A percentile compares a stretch with the other conserved stretches of the same genome.
phyloP scores from a whole-genome alignment of 2,888 invertebrate species.

The Stenotaenia linearis region DNA sequence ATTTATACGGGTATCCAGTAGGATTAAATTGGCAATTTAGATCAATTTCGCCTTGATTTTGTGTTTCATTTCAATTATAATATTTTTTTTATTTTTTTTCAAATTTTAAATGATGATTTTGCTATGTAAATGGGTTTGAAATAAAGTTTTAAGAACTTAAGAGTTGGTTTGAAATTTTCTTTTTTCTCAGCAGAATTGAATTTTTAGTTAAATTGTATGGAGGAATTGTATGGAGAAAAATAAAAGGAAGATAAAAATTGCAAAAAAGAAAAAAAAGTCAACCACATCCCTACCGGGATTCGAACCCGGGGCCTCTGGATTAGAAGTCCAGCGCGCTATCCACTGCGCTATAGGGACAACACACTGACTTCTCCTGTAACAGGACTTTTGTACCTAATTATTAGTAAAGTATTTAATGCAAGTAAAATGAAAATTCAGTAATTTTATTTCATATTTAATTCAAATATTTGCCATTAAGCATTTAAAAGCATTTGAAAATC shows the following conservation, averaged over 20 bases:
- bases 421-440: background rate
- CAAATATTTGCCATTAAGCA: background rate
- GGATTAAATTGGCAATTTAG: conserved; percentile 17
- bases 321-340: conserved; percentile 44
- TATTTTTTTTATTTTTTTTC: too few species aligned
- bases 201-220: too few species aligned
- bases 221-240: too few species aligned
- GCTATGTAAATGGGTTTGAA: background rate
- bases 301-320: conserved; percentile 44
- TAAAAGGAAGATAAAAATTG: background rate
- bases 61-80: background rate
- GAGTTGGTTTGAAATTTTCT: background rate
- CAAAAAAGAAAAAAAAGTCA: background rate
- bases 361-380: background rate
- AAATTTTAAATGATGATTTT: too few species aligned
- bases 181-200: too few species aligned
- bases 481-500: background rate
- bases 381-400: background rate
- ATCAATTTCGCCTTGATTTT: background rate
- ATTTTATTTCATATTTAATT: background rate
- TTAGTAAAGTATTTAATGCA: background rate
- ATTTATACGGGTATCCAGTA: background rate
- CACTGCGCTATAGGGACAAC: conserved; percentile 42
- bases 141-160: background rate
- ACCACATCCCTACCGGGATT: conserved; percentile 42